These are phyloP conservation scores for Luffia ferchaultella DNA, from an alignment of 2,888 invertebrate species.

Conservation along the genomic window DNA sequence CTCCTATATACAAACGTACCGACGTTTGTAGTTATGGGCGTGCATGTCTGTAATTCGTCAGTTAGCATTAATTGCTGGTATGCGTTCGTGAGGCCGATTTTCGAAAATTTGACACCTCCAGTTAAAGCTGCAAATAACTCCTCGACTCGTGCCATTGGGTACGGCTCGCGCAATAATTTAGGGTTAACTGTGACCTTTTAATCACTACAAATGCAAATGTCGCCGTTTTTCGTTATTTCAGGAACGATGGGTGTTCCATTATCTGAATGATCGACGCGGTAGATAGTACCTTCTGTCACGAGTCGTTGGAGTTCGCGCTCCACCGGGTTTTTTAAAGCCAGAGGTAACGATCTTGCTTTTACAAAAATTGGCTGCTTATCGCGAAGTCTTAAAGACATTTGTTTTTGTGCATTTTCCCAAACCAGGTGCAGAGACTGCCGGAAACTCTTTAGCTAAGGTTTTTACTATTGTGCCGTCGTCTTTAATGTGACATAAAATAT, in stretches of 20 bases:
- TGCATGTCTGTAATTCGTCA: background rate
- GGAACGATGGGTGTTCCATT: background rate
- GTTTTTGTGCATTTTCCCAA: background rate
- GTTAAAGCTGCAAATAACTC: background rate
- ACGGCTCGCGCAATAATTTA: background rate
- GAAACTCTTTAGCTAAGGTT: background rate
- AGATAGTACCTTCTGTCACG: background rate
- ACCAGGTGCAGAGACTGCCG: background rate
- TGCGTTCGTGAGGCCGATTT: background rate
- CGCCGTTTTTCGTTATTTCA: background rate
- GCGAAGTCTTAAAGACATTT: background rate
- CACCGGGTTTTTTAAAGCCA: background rate
- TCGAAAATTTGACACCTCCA: background rate
- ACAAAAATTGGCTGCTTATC: background rate
- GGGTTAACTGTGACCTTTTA: background rate
- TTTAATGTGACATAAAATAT: too few relatives aligned
- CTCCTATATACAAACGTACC: background rate
- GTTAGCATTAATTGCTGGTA: background rate
- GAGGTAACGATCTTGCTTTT: background rate
- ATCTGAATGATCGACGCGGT: background rate
- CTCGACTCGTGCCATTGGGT: background rate
- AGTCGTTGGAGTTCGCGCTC: background rate
- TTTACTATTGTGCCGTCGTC: too few relatives aligned
- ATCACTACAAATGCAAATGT: background rate
- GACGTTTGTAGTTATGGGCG: background rate